Base-by-base conservation (phyloP, 37 sponge, comb jelly and placozoan species). In the Geodia barretti region DNA sequence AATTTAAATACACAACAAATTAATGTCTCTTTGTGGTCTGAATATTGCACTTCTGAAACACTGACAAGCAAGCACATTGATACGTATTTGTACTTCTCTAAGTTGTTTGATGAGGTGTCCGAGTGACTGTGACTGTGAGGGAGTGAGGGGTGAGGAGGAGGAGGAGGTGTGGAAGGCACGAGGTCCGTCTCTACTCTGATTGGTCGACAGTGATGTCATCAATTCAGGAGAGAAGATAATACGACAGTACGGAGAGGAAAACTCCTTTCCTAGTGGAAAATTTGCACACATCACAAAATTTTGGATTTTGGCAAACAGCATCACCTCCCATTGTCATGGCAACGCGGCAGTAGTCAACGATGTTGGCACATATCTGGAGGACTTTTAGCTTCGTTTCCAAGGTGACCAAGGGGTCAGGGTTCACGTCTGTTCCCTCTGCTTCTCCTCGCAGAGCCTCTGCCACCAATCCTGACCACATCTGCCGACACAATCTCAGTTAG, bases 311-410 rank as follows among this genome's bases (percentile, higher is more conserved):
- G n/a, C n/a, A n/a, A n/a, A n/a, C n/a, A n/a, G n/a, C n/a, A 60
- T 41, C 64, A 79, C 95, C 88, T 78, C 86, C 88, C 36, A 67
- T 78, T 3, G 95, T 83, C 84, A 92, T 87, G 77, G 86, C 81
- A 73, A 61, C 77, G 0, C 84, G 47, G 64, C 94, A 92, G 74
- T 92, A 95, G 42, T 60, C 35, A 9, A 89, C 80, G 17, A 95
- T 58, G 66, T 89, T 92, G 21, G 84, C 60, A 72, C 84, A 67
- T 62, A 92, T 79, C 60, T 89, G 67, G 36, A 92, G 91, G 24
- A 79, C 73, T 42, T 85, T 31, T 4, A 72, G 47, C 34, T 59
- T 77, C 1, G 62, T 78, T 36, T 82, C 73, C 32, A 85, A 78
- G n/a, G 60, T 28, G 8, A 33, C 23, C 29, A 68, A 41, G 19